Evolutionary conservation across 1,140 invertebrate species (phyloP), one percentile per base, ranked within the genome.

Genomic region (Cryptotermes secundus): DNA sequence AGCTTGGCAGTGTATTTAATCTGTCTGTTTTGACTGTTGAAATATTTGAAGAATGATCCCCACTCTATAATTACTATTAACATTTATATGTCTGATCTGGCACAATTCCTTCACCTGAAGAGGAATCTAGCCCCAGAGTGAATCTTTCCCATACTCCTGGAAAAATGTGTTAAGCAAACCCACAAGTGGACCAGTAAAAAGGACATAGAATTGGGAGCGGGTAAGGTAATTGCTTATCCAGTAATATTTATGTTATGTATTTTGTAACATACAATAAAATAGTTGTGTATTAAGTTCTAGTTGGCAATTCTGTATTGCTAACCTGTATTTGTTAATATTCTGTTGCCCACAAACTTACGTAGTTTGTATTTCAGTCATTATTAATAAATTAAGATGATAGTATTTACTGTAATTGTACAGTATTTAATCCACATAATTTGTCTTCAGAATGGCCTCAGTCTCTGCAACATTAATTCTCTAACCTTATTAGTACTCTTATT

Each of bases 331-430:
- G 59, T 72, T 31, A 31, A 72, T 72, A 72, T 72, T 72, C 59
- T 14, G 14, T 72, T 31, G 59, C 9, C 59, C 4, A 72, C 59
- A 72, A 72, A 72, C 26, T 72, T n/a, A 31, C 31, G 59, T 72
- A 72, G 59, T 72, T n/a, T 72, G 59, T 72, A 72, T 72, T 31
- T 72, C 59, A 72, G 59, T 72, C 59, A 72, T 72, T 59, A 59
- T 59, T 72, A 72, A 72, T 72, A 72, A n/a, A 72, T 72, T n/a
- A 72, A 72, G 26, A 72, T 72, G 26, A 31, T 72, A 31, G 14
- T 72, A 72, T n/a, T 72, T 31, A 16, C 59, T 31, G 59, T 49
- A 19, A 22, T 49, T 49, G 14, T 19, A 49, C 45, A 16, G 45
- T 49, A 22, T 49, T 19, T 49, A 19, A 1, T 49, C 45, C 19